phyloP scores from a whole-genome alignment of 2,888 invertebrate species.

The Linnaemya tessellans region DNA sequence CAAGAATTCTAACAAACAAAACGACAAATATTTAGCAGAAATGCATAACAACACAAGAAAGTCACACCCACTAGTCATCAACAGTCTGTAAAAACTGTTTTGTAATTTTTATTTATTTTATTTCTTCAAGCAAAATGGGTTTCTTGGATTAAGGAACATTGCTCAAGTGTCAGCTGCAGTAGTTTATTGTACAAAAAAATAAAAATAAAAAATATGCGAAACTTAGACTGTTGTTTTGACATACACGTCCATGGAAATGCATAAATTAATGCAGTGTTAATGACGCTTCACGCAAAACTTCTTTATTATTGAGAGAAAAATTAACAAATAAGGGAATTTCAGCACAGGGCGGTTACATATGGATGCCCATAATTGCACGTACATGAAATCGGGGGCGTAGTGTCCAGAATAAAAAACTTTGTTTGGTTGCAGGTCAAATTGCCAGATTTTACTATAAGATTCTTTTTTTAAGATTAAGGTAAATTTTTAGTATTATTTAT shows the following conservation, averaged over 20 bases:
- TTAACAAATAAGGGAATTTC: neutral
- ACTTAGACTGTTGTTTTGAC: conserved; percentile 31
- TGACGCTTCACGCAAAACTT: conserved; percentile 2
- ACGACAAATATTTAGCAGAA: conserved; percentile 8
- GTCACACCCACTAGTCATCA: conserved; percentile 62
- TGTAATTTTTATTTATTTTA: conserved; percentile 26
- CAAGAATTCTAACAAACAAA: conserved; percentile 19
- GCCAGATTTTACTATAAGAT: too few relatives aligned
- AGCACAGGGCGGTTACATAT: neutral
- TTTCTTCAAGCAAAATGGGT: conserved; percentile 23
- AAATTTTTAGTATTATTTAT: too few relatives aligned
- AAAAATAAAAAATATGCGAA: conserved; percentile 1
- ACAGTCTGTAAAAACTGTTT: conserved; percentile 39
- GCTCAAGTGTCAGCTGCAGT: conserved; percentile 51
- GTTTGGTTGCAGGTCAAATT: too few relatives aligned
- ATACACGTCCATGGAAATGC: conserved; percentile 28
- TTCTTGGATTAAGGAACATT: neutral
- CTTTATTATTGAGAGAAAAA: neutral
- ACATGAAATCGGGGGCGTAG: too few relatives aligned
- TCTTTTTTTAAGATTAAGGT: too few relatives aligned
- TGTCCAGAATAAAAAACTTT: too few relatives aligned
- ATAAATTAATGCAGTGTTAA: conserved; percentile 16
- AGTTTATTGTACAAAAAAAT: neutral
- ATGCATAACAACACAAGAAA: conserved; percentile 8
- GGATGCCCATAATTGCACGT: neutral